Base-by-base conservation (phyloP, 2,888 invertebrate species). In the Leistus spinibarbis region DNA sequence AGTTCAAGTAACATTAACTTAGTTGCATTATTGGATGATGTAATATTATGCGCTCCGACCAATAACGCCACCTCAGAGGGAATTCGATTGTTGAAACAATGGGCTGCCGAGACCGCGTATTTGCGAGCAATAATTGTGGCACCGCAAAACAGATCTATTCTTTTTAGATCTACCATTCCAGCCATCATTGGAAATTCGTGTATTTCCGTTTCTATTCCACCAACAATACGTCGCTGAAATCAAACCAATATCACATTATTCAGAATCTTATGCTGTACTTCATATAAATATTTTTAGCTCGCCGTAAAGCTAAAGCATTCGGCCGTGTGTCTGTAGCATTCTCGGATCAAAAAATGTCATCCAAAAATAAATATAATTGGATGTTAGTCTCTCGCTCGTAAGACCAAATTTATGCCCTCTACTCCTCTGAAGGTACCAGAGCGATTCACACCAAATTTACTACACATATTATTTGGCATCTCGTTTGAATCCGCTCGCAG, bases 171-270 rank as follows among this genome's bases (percentile, higher is more conserved):
- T 40, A 89, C 81, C 22, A 91, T 76, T 0, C 85, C 89, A 0
- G 86, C 89, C 88, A 90, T 89, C 79, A 87, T 86, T 0, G 90
- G 89, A 81, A 83, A 91, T 79, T 91, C 91, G 79, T 90, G 89
- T 0, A 87, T 79, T 0, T 84, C 84, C 0, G 90, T 87, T 62
- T 87, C 84, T 1, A 79, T 73, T 0, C 91, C 91, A 40, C 89
- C 89, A 0, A 88, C 87, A 76, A 84, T 87, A 80, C 80, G 82
- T 40, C 73, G 82, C 88, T 89, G 78, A 4, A 79, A 79, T 69
- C 1, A 1, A 7, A 3, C 17, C 3, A 60, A 3, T 57, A 57
- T 3, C 13, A n/a, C 57, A 57, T n/a, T n/a, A n/a, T n/a, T n/a
- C n/a, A n/a, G 4, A 19, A 60, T 60, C n/a, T 10, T 40, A 10